Conservation (phyloP, 1,140 invertebrate genomes). For the Thaumatotibia leucotreta region DNA sequence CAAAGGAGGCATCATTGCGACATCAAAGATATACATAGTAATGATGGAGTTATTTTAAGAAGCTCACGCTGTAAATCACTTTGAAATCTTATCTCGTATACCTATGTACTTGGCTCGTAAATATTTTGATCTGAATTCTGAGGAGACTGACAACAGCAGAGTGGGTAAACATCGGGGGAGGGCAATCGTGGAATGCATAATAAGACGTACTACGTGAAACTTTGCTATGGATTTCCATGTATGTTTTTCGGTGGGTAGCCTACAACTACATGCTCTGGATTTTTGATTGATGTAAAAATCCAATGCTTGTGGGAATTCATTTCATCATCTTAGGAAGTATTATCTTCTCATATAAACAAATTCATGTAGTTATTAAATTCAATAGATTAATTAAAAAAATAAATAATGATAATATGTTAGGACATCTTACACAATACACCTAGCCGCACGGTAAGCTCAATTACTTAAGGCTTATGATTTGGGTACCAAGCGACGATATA, state of each 20-base stretch:
- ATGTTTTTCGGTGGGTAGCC: neutral
- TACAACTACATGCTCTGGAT: neutral
- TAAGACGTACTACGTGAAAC: slow-evolving; percentile 21
- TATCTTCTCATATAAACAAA: too few species aligned
- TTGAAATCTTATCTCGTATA: slow-evolving; percentile 30
- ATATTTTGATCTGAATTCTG: slow-evolving; percentile 36
- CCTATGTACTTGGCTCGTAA: slow-evolving; percentile 23
- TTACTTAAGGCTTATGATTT: too few species aligned
- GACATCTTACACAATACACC: too few species aligned
- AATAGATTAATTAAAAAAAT: too few species aligned
- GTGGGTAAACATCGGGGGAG: slow-evolving; percentile 27
- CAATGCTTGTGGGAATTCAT: too few species aligned
- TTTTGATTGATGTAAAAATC: too few species aligned
- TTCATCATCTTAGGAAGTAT: too few species aligned
- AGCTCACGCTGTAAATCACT: slow-evolving; percentile 13
- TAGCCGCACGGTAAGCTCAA: too few species aligned
- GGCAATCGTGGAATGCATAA: slow-evolving; percentile 35
- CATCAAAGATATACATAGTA: slow-evolving; percentile 19
- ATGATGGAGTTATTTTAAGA: neutral
- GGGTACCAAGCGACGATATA: too few species aligned
- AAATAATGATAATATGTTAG: too few species aligned
- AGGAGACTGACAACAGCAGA: slow-evolving; percentile 32
- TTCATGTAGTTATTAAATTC: too few species aligned
- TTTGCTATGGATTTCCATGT: neutral
- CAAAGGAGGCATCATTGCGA: neutral